A percentile compares a stretch with the other conserved stretches of the same genome.
Evolutionary conservation across 53 echinoderm and acorn worm genomes (phyloP).

Genomic region (Zoroaster sp.): DNA sequence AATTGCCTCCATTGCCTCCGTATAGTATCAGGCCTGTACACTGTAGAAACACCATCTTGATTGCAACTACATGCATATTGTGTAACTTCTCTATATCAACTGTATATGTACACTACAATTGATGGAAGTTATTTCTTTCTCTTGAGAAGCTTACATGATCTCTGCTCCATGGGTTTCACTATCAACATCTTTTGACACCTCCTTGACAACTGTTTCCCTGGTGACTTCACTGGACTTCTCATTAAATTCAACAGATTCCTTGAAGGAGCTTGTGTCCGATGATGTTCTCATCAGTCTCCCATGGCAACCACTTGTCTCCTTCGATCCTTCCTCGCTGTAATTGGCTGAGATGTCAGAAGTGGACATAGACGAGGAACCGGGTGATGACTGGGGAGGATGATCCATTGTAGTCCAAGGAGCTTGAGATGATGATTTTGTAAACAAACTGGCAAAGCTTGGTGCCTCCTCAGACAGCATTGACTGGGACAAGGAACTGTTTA

Average conservation of each 20-base stretch:
- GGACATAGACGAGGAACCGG: not conserved
- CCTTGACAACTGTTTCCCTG: not conserved
- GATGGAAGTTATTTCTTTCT: no score
- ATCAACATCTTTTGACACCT: not conserved
- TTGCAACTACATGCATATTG: no score
- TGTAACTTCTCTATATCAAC: no score
- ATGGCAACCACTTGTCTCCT: not conserved
- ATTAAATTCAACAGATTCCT: not conserved
- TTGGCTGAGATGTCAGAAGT: constrained; percentile 28
- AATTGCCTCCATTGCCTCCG: no score
- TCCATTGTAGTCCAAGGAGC: not conserved
- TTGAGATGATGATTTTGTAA: not conserved
- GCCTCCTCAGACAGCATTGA: not conserved
- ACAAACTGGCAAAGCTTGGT: constrained; percentile 46
- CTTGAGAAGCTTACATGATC: constrained; percentile 48
- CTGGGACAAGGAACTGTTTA: not conserved
- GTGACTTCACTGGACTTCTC: not conserved
- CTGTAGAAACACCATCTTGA: no score
- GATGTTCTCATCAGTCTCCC: not conserved
- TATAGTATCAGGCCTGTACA: no score
- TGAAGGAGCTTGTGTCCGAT: constrained; percentile 6
- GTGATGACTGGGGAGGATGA: not conserved
- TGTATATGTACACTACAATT: no score
- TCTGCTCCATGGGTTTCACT: constrained; percentile 27
- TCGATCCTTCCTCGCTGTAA: constrained; percentile 8